Conservation (phyloP, 2,113 vertebrate species). For the Emydocephalus ijimae region DNA sequence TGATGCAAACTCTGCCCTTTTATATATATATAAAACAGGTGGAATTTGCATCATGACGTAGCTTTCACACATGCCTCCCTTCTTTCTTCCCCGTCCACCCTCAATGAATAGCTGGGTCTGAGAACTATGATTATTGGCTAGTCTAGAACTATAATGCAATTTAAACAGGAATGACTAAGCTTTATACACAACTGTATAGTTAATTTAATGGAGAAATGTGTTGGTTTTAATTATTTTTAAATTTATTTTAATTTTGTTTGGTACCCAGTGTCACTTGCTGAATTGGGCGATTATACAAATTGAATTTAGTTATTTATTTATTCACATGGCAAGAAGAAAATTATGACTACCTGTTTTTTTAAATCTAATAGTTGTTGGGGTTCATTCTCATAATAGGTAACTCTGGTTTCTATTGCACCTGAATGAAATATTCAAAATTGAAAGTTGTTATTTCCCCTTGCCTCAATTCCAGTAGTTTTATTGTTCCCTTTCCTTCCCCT, state of each 20-base stretch:
- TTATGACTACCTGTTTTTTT: not conserved
- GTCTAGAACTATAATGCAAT: not conserved
- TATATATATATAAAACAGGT: not conserved
- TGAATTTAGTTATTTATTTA: not conserved
- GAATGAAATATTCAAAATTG: not conserved
- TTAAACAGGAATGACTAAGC: not conserved
- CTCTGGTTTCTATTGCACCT: not conserved
- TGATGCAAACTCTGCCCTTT: not conserved
- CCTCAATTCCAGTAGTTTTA: not conserved
- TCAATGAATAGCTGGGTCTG: not conserved
- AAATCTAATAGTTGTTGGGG: too few relatives aligned
- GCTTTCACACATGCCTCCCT: not conserved
- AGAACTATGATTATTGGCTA: not conserved
- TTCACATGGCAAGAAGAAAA: not conserved
- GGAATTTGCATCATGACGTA: not conserved
- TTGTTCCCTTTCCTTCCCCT: not conserved
- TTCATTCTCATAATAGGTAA: not conserved
- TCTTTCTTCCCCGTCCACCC: not conserved
- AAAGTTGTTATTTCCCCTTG: not conserved
- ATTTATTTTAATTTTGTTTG: not conserved
- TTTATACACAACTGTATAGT: not conserved
- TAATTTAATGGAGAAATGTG: not conserved
- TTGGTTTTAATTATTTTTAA: not conserved
- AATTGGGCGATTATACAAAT: not conserved
- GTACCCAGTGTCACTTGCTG: not conserved